Conservation (phyloP, 2,888 invertebrate species). For the Drosophila melanosoma region DNA sequence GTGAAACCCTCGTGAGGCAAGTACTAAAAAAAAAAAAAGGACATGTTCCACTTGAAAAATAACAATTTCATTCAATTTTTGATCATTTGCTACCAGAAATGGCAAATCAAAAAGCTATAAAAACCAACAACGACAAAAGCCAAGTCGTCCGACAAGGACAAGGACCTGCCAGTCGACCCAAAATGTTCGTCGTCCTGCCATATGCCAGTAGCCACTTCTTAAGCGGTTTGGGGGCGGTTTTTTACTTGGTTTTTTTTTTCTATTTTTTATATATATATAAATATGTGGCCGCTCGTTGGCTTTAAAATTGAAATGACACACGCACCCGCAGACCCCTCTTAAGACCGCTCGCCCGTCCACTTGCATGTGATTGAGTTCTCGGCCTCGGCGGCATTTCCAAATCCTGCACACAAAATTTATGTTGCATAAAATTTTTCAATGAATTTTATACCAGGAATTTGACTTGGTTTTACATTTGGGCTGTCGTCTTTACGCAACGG, state of each 20-base stretch:
- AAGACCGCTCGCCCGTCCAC: slow-evolving; percentile 4
- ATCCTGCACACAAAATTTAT: slow-evolving; percentile 81
- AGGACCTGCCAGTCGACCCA: slow-evolving; percentile 36
- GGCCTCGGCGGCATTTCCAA: slow-evolving; percentile 54
- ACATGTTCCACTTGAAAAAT: slow-evolving; percentile 81
- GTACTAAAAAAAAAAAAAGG: slow-evolving; percentile 68
- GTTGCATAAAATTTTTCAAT: slow-evolving; percentile 83
- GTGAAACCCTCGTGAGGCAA: slow-evolving; percentile 27
- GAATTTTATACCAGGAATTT: slow-evolving; percentile 80
- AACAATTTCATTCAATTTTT: slow-evolving; percentile 82
- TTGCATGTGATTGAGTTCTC: slow-evolving; percentile 75
- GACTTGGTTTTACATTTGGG: slow-evolving; percentile 71
- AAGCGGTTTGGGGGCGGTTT: slow-evolving; percentile 70
- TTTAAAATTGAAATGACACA: slow-evolving; percentile 81
- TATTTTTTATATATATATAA: neutral
- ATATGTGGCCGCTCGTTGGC: slow-evolving; percentile 41
- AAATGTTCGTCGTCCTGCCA: slow-evolving; percentile 57
- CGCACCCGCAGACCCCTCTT: slow-evolving; percentile 24
- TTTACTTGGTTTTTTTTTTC: slow-evolving; percentile 20
- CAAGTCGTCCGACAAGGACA: slow-evolving; percentile 34
- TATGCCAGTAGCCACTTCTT: slow-evolving; percentile 53
- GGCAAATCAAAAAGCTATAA: slow-evolving; percentile 82
- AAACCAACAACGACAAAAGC: slow-evolving; percentile 69
- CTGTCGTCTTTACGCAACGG: slow-evolving; percentile 24
- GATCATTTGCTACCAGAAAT: slow-evolving; percentile 83